Conservation (phyloP, 2,888 invertebrate species). For the Aethes cnicana region DNA sequence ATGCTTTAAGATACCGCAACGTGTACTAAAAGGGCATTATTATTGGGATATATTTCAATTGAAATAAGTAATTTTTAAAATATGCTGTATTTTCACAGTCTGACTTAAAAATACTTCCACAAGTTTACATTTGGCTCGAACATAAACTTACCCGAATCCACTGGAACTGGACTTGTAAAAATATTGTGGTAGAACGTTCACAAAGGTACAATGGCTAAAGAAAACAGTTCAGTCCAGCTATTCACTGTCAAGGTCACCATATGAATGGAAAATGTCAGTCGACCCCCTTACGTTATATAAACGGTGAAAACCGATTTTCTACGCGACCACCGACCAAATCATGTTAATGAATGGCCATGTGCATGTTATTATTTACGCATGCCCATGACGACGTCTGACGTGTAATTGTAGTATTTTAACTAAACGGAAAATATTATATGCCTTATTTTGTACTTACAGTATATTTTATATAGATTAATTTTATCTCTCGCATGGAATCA, state of each 20-base stretch:
- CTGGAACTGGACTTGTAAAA: constrained; percentile 9
- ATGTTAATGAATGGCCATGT: constrained; percentile 61
- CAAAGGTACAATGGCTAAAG: background rate
- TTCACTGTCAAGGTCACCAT: constrained; percentile 54
- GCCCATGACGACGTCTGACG: constrained; percentile 49
- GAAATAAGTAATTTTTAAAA: constrained; percentile 4
- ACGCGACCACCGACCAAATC: constrained; percentile 64
- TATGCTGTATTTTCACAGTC: background rate
- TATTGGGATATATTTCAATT: no score
- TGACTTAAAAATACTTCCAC: background rate
- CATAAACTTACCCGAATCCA: constrained; percentile 38
- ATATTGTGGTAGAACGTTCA: constrained; percentile 8
- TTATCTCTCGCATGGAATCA: no score
- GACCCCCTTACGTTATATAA: constrained; percentile 62
- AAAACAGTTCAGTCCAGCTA: constrained; percentile 32
- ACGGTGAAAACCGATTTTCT: constrained; percentile 68
- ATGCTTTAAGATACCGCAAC: no score
- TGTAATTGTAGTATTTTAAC: constrained; percentile 19
- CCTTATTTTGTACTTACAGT: no score
- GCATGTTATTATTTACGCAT: constrained; percentile 46
- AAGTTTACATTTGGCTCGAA: constrained; percentile 34
- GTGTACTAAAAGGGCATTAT: no score
- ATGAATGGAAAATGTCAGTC: constrained; percentile 50
- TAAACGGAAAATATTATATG: constrained; percentile 18
- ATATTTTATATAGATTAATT: no score